phyloP scores from a whole-genome alignment of 2,797 vertebrate species.

The Amblyopsis hoosieri region DNA sequence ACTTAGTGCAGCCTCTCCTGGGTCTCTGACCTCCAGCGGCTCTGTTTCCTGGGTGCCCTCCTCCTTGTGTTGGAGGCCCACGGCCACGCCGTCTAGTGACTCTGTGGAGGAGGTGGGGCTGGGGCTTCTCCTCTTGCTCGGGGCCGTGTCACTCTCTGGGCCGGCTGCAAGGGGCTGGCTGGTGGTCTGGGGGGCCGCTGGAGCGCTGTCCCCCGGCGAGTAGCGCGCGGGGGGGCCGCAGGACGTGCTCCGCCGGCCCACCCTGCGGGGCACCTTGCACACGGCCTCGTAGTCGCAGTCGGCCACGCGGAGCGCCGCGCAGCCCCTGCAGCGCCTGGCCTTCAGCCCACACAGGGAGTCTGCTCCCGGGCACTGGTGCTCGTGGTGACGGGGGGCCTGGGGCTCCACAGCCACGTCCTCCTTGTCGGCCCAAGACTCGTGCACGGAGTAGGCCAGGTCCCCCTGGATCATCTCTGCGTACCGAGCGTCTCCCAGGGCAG shows the following conservation, averaged over 20 bases:
- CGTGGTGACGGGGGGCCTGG: constrained; percentile 61
- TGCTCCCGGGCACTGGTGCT: constrained; percentile 41
- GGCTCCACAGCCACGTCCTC: constrained; percentile 66
- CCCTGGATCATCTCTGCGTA: constrained; percentile 88
- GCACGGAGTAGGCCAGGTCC: constrained; percentile 87
- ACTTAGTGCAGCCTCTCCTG: constrained; percentile 48
- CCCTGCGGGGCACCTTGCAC: constrained; percentile 87
- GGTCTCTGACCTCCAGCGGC: constrained; percentile 63
- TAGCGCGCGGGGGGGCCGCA: constrained; percentile 81
- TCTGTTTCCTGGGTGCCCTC: constrained; percentile 69
- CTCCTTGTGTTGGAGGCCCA: constrained; percentile 48
- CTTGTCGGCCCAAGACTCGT: constrained; percentile 89
- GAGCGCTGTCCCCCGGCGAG: constrained; percentile 75
- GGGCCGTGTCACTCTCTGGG: constrained; percentile 47
- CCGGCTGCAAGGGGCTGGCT: constrained; percentile 40
- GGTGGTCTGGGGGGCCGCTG: constrained; percentile 30
- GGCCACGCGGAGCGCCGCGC: constrained; percentile 83
- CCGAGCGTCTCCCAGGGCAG: constrained; percentile 75
- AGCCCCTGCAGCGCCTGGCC: constrained; percentile 85
- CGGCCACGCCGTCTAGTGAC: constrained; percentile 80
- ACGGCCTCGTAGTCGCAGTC: constrained; percentile 94
- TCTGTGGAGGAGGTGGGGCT: constrained; percentile 84
- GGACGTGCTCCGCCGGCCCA: constrained; percentile 83
- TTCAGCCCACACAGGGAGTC: constrained; percentile 68
- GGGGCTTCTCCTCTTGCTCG: constrained; percentile 71